Base-by-base conservation (phyloP, 1,140 invertebrate genomes). In the Ephestia elutella region DNA sequence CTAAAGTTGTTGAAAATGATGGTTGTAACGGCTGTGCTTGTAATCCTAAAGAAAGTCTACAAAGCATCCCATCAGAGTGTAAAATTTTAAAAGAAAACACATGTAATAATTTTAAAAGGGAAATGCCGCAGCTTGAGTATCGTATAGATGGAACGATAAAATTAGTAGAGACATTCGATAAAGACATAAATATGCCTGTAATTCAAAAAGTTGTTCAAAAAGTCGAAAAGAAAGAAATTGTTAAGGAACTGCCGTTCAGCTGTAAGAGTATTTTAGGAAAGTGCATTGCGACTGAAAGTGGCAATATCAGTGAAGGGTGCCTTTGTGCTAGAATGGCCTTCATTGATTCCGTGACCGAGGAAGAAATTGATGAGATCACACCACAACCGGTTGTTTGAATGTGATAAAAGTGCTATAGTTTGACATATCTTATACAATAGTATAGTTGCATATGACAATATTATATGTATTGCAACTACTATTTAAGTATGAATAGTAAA, bases 341-440 rank as follows among this genome's bases (percentile, higher is more conserved):
- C 0, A 76, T 82, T 57, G 81, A 84, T 15, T 72, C 75, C 62
- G 68, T 66, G 9, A 74, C 62, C 15, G 70, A 67, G n/a, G 73
- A 88, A 62, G 86, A 88, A 71, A 80, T 86, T 54, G 81, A 82
- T 49, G 83, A 86, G 62, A 77, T 87, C 25, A 86, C 80, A 5
- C 80, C 82, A 5, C 63, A 65, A 35, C 80, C 82, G 28, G 38
- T 58, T 54, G 20, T 48, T 60, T 38, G 21, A 25, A 25, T 25
- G 21, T 35, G 32, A 35, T 4, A 35, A 35, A 35, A 13, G 32
- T 11, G 32, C 13, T 35, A 35, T 11, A 35, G 32, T 35, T 35
- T 7, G n/a, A n/a, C n/a, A n/a, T n/a, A n/a, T n/a, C n/a, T n/a
- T n/a, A n/a, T n/a, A n/a, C n/a, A n/a, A n/a, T n/a, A n/a, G n/a